Conservation (phyloP, 2,888 invertebrate genomes). For the Spisula subtruncata region DNA sequence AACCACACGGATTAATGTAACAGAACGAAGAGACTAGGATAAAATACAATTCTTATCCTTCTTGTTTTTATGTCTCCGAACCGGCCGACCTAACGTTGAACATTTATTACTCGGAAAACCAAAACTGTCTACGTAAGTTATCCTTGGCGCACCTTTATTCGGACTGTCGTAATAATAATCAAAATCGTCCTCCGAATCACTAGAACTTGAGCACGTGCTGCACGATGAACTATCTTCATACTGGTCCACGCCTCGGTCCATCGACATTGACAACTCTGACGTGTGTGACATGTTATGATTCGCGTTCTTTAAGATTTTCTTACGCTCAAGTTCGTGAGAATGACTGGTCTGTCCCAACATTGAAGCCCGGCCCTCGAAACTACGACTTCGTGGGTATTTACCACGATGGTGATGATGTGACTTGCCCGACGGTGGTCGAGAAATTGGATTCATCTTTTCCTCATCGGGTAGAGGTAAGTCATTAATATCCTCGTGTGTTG, state of each 20-base stretch:
- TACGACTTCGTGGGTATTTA: conserved; percentile 81
- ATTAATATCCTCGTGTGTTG: conserved; percentile 65
- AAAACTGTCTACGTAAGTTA: conserved; percentile 96
- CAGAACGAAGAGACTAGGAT: conserved; percentile 67
- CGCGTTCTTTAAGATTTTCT: conserved; percentile 69
- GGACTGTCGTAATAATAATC: conserved; percentile 94
- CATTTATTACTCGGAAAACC: conserved; percentile 74
- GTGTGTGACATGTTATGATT: conserved; percentile 61
- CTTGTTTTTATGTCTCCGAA: conserved; percentile 68
- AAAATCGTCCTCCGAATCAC: conserved; percentile 94
- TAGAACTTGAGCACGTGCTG: conserved; percentile 92
- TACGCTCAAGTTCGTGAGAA: conserved; percentile 61
- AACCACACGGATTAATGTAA: conserved; percentile 28
- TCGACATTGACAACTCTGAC: conserved; percentile 67
- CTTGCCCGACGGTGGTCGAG: conserved; percentile 78
- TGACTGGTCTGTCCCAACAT: conserved; percentile 63
- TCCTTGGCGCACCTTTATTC: conserved; percentile 93
- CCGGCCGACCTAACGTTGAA: conserved; percentile 70
- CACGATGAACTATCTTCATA: conserved; percentile 91
- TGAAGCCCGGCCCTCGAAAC: conserved; percentile 82
- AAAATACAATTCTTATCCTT: conserved; percentile 83
- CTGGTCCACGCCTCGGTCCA: conserved; percentile 69
- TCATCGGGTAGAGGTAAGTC: conserved; percentile 78
- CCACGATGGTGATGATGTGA: conserved; percentile 61
- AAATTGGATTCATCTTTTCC: conserved; percentile 85